phyloP scores from a whole-genome alignment of 2,888 invertebrate species.

The Sphinx pinastri region DNA sequence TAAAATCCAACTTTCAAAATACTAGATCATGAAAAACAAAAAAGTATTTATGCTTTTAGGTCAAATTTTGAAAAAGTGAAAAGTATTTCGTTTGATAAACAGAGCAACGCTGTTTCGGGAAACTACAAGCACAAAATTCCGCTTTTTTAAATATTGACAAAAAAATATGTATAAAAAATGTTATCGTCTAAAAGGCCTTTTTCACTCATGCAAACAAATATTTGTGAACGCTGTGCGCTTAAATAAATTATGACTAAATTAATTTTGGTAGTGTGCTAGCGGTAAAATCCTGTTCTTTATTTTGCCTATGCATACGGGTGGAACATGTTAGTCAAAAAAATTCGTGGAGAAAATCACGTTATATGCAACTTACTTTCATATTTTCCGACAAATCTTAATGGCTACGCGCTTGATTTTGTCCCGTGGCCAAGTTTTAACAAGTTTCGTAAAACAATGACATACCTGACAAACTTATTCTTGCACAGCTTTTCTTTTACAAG shows the following conservation, averaged over 20 bases:
- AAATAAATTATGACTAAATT: constrained; percentile 19
- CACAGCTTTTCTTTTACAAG: neutral
- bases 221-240: constrained; percentile 2
- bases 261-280: constrained; percentile 8
- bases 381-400: neutral
- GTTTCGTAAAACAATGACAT: neutral
- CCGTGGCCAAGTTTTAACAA: neutral
- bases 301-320: neutral
- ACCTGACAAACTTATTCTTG: constrained; percentile 1
- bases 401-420: neutral
- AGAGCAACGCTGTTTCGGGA: neutral
- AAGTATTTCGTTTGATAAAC: neutral
- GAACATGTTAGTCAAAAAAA: neutral
- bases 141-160: neutral
- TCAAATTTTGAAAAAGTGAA: neutral
- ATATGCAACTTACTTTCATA: neutral
- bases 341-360: neutral
- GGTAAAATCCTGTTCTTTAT: neutral
- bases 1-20: too few species aligned
- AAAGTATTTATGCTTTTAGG: too few species aligned
- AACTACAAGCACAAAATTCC: neutral
- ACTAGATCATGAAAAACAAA: too few species aligned
- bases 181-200: constrained; percentile 7
- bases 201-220: neutral
- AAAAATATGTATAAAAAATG: neutral